A percentile compares a stretch with the other conserved stretches of the same genome.
phyloP scores from a whole-genome alignment of 2,888 invertebrate species.

The Rhopalosiphum nymphaeae region DNA sequence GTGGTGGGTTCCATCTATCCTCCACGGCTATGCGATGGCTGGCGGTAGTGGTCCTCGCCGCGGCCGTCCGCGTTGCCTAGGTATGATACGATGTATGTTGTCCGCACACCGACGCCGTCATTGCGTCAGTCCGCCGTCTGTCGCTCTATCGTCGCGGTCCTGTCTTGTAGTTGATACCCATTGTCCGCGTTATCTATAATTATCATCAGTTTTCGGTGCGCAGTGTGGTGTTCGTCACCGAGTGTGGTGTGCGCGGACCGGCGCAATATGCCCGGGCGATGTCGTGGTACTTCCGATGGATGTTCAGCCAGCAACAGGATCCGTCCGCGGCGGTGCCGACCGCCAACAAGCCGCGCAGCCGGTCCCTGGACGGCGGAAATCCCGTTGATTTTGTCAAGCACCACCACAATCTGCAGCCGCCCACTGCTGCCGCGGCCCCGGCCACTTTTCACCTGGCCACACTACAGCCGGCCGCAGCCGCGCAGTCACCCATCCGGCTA shows the following conservation, averaged over 20 bases:
- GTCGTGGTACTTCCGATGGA: slow-evolving; percentile 81
- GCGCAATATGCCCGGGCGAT: slow-evolving; percentile 70
- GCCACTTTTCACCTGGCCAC: slow-evolving; percentile 60
- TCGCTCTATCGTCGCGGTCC: background rate
- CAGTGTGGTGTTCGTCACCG: background rate
- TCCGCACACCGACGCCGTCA: background rate
- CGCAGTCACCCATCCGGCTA: slow-evolving; percentile 26
- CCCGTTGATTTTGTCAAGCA: slow-evolving; percentile 18
- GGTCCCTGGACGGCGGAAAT: slow-evolving; percentile 75
- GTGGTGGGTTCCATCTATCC: background rate
- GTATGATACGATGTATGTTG: background rate
- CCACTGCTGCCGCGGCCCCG: background rate
- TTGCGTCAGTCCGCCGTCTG: slow-evolving; percentile 11
- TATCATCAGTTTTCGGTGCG: background rate
- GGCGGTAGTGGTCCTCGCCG: slow-evolving; percentile 32
- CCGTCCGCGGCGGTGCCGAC: slow-evolving; percentile 74
- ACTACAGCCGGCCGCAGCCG: slow-evolving; percentile 25
- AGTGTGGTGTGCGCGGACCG: background rate
- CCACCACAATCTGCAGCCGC: background rate
- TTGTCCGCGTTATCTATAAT: background rate
- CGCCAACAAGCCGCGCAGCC: slow-evolving; percentile 77
- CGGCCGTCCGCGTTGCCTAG: slow-evolving; percentile 31
- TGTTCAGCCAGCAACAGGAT: slow-evolving; percentile 70
- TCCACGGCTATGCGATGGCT: background rate
- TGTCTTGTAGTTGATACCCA: background rate